Evolutionary conservation across 35 echinoderm and acorn worm species (phyloP).

Genomic region (Apostichopus parvimensis): DNA sequence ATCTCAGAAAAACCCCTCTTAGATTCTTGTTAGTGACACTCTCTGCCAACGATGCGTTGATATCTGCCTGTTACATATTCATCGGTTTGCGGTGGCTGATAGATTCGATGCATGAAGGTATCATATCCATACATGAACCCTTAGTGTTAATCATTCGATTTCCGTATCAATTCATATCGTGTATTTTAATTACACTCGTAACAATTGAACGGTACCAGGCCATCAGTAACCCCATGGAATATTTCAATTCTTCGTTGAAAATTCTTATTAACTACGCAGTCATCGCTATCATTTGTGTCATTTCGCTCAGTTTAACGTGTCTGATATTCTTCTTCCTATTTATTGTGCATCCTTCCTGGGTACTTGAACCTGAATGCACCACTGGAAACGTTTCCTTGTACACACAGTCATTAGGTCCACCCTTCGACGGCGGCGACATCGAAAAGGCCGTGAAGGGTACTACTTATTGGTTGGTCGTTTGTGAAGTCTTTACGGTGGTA

Average conservation of each 20-base stretch:
- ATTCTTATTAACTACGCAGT: neutral
- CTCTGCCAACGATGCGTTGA: neutral
- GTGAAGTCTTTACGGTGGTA: neutral
- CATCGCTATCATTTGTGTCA: neutral
- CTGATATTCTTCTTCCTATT: neutral
- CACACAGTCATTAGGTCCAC: neutral
- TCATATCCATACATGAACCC: neutral
- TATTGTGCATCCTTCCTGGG: neutral
- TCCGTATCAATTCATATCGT: neutral
- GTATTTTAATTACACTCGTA: neutral
- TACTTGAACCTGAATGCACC: neutral
- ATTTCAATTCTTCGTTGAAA: neutral
- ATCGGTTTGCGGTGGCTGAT: neutral
- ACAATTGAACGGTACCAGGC: neutral
- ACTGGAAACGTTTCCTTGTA: neutral
- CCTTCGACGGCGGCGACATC: neutral
- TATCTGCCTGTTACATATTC: neutral
- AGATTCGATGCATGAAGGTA: neutral
- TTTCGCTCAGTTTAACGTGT: neutral
- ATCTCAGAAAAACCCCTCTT: neutral
- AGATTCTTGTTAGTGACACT: neutral
- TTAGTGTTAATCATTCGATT: neutral
- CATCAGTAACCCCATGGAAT: neutral
- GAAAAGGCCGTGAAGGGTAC: no score
- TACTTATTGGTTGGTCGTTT: neutral